Evolutionary conservation across 2,113 vertebrate genomes (phyloP).

Genomic region (Hyaena hyaena): DNA sequence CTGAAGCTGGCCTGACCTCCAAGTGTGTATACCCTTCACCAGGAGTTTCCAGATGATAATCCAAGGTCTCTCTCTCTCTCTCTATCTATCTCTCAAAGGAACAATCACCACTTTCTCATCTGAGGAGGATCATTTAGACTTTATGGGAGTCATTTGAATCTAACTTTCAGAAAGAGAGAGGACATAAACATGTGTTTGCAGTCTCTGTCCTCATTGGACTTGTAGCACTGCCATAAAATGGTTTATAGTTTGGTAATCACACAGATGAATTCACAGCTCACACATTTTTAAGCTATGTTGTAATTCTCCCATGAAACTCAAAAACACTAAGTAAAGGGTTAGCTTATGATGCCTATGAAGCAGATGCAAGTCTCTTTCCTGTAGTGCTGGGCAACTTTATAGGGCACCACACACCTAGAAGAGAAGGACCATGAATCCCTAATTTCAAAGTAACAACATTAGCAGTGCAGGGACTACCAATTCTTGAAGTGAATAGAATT

Average conservation of each 20-base stretch:
- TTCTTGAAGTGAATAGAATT: background rate
- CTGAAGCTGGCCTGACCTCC: background rate
- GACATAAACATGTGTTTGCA: background rate
- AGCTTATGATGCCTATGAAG: background rate
- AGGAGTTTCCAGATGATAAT: background rate
- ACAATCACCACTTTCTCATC: background rate
- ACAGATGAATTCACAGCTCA: background rate
- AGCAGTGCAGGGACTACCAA: background rate
- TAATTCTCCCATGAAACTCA: slow-evolving; percentile 20
- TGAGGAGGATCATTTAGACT: background rate
- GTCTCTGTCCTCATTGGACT: background rate
- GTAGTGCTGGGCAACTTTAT: background rate
- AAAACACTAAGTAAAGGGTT: slow-evolving; percentile 4
- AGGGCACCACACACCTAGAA: background rate
- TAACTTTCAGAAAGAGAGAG: background rate
- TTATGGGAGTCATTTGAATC: background rate
- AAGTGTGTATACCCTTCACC: background rate
- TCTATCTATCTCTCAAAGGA: background rate
- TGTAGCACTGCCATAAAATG: background rate
- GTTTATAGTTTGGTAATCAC: slow-evolving; percentile 25
- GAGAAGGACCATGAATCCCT: background rate
- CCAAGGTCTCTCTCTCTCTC: background rate
- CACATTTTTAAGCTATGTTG: background rate
- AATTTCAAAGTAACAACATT: background rate
- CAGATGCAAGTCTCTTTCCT: background rate